Percentiles rank a stretch among this genome's conserved stretches.
phyloP scores from a whole-genome alignment of 2,113 vertebrate genomes.

The Philantomba maxwellii region DNA sequence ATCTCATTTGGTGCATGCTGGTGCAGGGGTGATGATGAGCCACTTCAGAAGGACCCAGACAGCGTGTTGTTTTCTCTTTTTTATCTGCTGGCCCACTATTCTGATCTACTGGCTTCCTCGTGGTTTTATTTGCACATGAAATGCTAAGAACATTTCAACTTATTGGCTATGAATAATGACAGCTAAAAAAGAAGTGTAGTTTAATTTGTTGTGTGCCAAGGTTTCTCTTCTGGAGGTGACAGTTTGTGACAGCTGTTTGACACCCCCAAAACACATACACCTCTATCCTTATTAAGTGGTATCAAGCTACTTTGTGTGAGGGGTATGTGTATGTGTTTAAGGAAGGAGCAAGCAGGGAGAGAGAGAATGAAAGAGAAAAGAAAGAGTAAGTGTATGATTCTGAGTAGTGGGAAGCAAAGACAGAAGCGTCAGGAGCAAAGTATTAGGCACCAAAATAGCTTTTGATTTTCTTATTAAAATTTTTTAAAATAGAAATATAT shows the following conservation, averaged over 20 bases:
- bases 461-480: constrained; percentile 55
- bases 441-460: constrained; percentile 36
- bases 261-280: constrained; percentile 81
- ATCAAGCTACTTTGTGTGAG: constrained; percentile 62
- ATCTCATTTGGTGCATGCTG: constrained; percentile 94
- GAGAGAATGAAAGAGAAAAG: constrained; percentile 29
- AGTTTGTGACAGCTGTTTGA: constrained; percentile 85
- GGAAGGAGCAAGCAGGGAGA: constrained; percentile 5
- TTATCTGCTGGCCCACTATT: constrained; percentile 85
- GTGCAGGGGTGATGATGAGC: constrained; percentile 90
- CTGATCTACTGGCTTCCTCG: constrained; percentile 82
- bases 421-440: background rate
- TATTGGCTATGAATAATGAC: constrained; percentile 84
- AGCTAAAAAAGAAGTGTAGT: constrained; percentile 80
- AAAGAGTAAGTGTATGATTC: constrained; percentile 10
- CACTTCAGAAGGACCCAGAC: constrained; percentile 89
- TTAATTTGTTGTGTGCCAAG: constrained; percentile 82
- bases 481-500: constrained; percentile 55
- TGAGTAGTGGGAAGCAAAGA: background rate
- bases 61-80: constrained; percentile 83
- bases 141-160: constrained; percentile 82
- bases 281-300: constrained; percentile 78
- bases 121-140: constrained; percentile 94
- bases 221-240: constrained; percentile 80
- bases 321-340: constrained; percentile 9